Conservation (phyloP, 2,113 vertebrate genomes). For the Apodemus sylvaticus region DNA sequence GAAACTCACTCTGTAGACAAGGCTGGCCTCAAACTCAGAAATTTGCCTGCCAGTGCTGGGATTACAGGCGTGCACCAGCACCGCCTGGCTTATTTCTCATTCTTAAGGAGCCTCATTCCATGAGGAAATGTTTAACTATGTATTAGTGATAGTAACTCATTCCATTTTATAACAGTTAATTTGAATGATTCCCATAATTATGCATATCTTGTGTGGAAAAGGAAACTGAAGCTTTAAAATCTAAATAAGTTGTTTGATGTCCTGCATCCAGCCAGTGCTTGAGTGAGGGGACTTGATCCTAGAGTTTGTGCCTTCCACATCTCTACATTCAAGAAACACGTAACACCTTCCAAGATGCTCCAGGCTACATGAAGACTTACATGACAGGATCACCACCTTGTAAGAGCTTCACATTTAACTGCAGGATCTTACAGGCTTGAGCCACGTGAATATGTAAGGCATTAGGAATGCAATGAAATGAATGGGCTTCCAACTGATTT, state of each 20-base stretch:
- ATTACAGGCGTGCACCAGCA: too few species aligned
- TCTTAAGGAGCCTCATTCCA: background rate
- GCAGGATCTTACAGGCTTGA: background rate
- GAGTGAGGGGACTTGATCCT: background rate
- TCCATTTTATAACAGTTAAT: background rate
- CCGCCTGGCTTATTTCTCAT: too few species aligned
- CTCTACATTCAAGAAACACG: background rate
- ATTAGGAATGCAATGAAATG: background rate
- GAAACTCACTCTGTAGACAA: too few species aligned
- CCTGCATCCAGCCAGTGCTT: background rate
- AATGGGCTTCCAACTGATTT: background rate
- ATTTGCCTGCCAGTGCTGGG: too few species aligned
- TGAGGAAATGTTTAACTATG: background rate
- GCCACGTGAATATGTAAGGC: background rate
- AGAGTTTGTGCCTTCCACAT: background rate
- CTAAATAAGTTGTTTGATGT: background rate
- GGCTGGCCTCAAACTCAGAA: too few species aligned
- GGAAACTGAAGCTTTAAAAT: background rate
- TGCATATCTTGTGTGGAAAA: background rate
- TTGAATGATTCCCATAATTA: background rate
- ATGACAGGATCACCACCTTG: background rate
- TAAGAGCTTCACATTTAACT: background rate
- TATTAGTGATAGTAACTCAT: background rate
- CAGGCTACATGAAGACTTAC: background rate
- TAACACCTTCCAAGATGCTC: background rate